Percentiles rank a stretch among this genome's conserved stretches.
These are phyloP conservation scores for Propithecus coquereli DNA, from an alignment of 2,113 vertebrate genomes.

Conservation along the genomic window DNA sequence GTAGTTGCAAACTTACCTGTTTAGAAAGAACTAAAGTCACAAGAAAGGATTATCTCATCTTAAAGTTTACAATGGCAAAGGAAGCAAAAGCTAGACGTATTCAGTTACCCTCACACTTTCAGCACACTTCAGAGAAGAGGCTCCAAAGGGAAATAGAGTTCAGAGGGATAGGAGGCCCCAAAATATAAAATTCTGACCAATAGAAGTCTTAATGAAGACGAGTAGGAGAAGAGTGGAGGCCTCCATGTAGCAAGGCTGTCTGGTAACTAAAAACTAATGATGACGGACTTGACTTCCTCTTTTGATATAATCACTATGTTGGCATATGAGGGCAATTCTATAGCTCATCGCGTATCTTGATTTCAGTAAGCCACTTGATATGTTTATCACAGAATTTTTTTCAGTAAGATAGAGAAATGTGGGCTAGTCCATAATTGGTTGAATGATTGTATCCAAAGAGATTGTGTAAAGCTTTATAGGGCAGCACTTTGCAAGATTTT, in stretches of 20 bases:
- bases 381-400: constrained; percentile 43
- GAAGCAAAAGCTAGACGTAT: not conserved
- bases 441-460: constrained; percentile 15
- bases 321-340: constrained; percentile 1
- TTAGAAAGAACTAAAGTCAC: constrained; percentile 1
- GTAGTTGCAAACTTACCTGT: constrained; percentile 4
- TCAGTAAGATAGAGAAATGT: not conserved
- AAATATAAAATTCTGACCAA: not conserved
- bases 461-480: not conserved
- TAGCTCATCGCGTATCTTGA: constrained; percentile 20
- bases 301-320: constrained; percentile 26
- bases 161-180: not conserved
- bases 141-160: constrained; percentile 3
- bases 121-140: not conserved
- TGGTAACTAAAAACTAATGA: constrained; percentile 31
- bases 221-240: not conserved
- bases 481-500: not conserved
- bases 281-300: constrained; percentile 3
- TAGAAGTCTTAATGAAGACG: not conserved
- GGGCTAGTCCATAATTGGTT: not conserved
- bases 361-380: not conserved
- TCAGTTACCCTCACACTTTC: constrained; percentile 14
- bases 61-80: constrained; percentile 17
- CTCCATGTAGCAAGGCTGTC: constrained; percentile 27
- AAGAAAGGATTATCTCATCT: constrained; percentile 5